Percentiles rank a stretch among this genome's conserved stretches.
phyloP scores from a whole-genome alignment of 2,888 invertebrate species.

The Phalera bucephala region DNA sequence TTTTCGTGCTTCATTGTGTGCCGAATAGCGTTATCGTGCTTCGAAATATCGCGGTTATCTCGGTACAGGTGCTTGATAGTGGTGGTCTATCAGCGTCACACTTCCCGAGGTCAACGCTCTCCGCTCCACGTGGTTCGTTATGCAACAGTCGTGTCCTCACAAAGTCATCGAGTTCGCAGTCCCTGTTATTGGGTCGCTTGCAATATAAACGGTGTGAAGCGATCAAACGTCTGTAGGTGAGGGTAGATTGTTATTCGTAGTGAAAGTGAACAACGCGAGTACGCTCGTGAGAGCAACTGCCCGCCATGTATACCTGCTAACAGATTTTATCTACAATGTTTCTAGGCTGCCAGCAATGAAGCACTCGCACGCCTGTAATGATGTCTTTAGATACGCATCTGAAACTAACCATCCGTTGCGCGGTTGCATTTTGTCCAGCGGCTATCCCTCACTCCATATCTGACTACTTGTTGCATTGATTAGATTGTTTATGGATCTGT shows the following conservation, averaged over 20 bases:
- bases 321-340: conserved; percentile 53
- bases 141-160: conserved; percentile 50
- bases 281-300: conserved; percentile 40
- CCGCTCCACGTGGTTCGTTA: conserved; percentile 64
- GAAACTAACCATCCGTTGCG: conserved; percentile 35
- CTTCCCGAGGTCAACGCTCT: conserved; percentile 65
- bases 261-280: conserved; percentile 54
- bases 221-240: conserved; percentile 22
- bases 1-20: conserved; percentile 35
- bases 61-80: conserved; percentile 56
- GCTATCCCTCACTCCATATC: conserved; percentile 56
- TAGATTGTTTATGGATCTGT: conserved; percentile 52
- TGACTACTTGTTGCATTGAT: conserved; percentile 52
- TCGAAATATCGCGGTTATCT: conserved; percentile 57
- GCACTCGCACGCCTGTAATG: conserved; percentile 49
- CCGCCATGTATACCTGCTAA: conserved; percentile 34
- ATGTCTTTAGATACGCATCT: conserved; percentile 54
- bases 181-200: conserved; percentile 38
- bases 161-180: conserved; percentile 38
- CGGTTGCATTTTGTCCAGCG: conserved; percentile 44
- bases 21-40: conserved; percentile 51
- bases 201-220: conserved; percentile 23
- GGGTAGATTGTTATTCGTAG: conserved; percentile 39
- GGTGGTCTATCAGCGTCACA: conserved; percentile 58
- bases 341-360: conserved; percentile 48